Percentiles rank a stretch among this genome's conserved stretches.
These are phyloP conservation scores for Cryptophagus acutangulus DNA, from an alignment of 2,888 invertebrate genomes.

Conservation along the genomic window DNA sequence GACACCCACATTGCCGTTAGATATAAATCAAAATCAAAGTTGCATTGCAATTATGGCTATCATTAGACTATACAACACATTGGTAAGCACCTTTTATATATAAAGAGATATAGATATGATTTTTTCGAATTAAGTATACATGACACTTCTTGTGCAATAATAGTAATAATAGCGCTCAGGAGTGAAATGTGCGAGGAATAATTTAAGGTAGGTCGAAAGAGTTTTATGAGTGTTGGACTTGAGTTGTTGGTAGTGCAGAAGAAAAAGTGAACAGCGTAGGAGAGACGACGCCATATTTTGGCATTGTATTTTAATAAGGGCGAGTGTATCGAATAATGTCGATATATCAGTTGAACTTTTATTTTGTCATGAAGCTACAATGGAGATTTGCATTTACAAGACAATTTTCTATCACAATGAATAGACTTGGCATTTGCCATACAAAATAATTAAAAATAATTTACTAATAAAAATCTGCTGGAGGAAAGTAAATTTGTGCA, in stretches of 20 bases:
- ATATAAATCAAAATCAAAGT: slow-evolving; percentile 3
- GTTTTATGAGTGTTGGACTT: neutral
- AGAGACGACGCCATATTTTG: slow-evolving; percentile 3
- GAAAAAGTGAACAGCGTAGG: neutral
- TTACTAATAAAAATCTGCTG: no score
- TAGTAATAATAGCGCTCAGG: neutral
- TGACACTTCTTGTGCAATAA: slow-evolving; percentile 2
- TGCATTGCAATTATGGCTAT: neutral
- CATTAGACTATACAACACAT: slow-evolving; percentile 3
- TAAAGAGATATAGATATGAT: neutral
- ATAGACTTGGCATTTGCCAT: no score
- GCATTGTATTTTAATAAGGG: slow-evolving; percentile 1
- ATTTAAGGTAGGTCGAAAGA: slow-evolving; percentile 4
- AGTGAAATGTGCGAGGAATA: neutral
- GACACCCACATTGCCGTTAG: neutral
- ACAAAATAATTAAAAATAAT: no score
- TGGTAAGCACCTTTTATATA: neutral
- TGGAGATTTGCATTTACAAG: no score
- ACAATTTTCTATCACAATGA: no score
- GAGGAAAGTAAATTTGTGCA: no score
- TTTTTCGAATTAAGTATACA: neutral
- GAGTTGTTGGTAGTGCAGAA: neutral
- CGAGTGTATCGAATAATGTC: no score
- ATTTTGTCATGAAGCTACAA: no score
- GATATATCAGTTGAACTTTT: no score